Percentiles rank a stretch among this genome's conserved stretches.
phyloP scores from a whole-genome alignment of 2,797 vertebrate species.

The Dermochelys coriacea region DNA sequence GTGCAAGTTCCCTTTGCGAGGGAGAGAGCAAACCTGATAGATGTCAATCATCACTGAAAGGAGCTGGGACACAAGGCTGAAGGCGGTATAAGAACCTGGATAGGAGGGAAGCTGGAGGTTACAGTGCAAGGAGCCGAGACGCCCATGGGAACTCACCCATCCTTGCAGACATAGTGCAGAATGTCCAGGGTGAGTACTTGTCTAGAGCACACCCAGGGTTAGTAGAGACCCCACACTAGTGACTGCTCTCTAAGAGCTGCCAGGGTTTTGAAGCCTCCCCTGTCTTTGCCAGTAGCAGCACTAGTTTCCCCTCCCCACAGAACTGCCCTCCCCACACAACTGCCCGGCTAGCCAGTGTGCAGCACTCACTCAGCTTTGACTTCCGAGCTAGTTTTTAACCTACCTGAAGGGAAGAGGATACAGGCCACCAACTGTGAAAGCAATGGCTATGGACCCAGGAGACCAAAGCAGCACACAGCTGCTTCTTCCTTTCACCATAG shows the following conservation, averaged over 20 bases:
- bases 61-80: accelerated
- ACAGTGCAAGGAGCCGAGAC: background rate
- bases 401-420: background rate
- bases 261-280: background rate
- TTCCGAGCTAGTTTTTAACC: background rate
- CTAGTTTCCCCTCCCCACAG: background rate
- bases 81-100: background rate
- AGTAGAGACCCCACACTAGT: background rate
- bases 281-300: background rate
- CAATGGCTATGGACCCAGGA: background rate
- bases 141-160: background rate
- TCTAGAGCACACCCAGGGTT: background rate
- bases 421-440: background rate
- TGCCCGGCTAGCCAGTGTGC: background rate
- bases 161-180: background rate
- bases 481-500: background rate
- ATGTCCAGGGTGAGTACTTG: background rate
- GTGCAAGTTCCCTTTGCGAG: background rate
- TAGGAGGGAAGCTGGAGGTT: background rate
- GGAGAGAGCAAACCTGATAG: background rate
- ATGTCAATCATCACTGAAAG: background rate
- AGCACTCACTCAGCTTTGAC: background rate
- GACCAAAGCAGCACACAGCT: background rate
- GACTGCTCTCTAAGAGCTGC: background rate
- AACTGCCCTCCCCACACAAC: background rate